Conservation (phyloP, 2,888 invertebrate genomes). For the Phaedon cochleariae region DNA sequence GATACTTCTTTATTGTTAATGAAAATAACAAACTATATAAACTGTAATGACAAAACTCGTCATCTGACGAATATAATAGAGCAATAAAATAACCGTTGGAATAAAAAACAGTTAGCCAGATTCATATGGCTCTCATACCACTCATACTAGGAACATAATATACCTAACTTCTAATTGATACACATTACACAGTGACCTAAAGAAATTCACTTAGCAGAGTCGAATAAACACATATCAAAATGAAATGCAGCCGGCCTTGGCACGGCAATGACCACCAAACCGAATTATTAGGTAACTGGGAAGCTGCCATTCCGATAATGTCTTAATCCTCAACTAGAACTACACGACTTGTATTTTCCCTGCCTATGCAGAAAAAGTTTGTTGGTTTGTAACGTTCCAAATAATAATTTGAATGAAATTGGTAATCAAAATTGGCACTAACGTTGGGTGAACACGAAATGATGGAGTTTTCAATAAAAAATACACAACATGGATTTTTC, state of each 20-base stretch:
- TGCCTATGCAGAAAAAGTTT: too few species aligned
- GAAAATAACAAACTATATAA: background rate
- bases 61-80: background rate
- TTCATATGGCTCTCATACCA: too few species aligned
- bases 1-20: too few species aligned
- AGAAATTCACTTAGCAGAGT: constrained; percentile 9
- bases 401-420: too few species aligned
- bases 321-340: background rate
- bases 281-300: background rate
- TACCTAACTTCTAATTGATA: constrained; percentile 8
- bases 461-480: too few species aligned
- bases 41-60: background rate
- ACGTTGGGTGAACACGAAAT: too few species aligned
- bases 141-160: too few species aligned
- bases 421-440: too few species aligned
- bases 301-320: background rate
- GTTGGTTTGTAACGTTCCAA: too few species aligned
- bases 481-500: too few species aligned
- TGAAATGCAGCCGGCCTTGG: constrained; percentile 5
- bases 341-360: too few species aligned
- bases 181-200: constrained; percentile 21
- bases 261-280: constrained; percentile 5
- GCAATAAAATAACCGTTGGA: constrained; percentile 6
- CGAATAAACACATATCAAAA: constrained; percentile 3
- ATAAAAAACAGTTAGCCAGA: constrained; percentile 17